A percentile compares a stretch with the other conserved stretches of the same genome.
Evolutionary conservation across 92 coral and sea anemone species (phyloP).

Genomic region (Diadumene lineata): DNA sequence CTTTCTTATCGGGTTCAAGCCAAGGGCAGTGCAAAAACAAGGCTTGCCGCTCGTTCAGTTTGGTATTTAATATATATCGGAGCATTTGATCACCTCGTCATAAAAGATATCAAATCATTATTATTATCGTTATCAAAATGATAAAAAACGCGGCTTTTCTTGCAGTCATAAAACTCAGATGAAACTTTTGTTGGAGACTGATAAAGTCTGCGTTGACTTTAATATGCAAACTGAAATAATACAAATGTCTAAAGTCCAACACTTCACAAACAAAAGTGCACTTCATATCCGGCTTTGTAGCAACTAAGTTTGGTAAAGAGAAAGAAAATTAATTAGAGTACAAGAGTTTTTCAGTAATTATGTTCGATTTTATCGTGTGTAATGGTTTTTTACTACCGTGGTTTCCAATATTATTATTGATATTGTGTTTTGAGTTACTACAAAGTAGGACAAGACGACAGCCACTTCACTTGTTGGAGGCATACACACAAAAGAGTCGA

Average conservation of each 20-base stretch:
- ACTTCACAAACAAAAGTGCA: neutral
- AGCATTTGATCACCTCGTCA: neutral
- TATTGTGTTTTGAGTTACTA: neutral
- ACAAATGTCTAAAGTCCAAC: neutral
- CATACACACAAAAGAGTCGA: neutral
- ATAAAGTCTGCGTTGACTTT: neutral
- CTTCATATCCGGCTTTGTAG: conserved; percentile 14
- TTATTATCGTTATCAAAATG: neutral
- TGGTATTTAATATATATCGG: neutral
- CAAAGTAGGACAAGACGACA: neutral
- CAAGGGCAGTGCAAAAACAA: neutral
- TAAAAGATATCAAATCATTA: neutral
- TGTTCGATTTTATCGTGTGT: neutral
- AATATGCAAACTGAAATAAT: conserved; percentile 5
- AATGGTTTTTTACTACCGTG: neutral
- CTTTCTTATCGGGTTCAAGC: too few species aligned
- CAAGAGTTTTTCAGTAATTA: conserved; percentile 11
- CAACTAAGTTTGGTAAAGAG: neutral
- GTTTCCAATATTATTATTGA: neutral
- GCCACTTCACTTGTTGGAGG: neutral
- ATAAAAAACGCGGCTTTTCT: too few species aligned
- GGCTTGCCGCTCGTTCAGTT: neutral
- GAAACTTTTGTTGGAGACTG: neutral
- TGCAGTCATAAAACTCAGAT: neutral
- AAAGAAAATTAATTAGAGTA: neutral